Evolutionary conservation across 2,888 invertebrate species (phyloP).

Genomic region (Dolichomitus sp.): DNA sequence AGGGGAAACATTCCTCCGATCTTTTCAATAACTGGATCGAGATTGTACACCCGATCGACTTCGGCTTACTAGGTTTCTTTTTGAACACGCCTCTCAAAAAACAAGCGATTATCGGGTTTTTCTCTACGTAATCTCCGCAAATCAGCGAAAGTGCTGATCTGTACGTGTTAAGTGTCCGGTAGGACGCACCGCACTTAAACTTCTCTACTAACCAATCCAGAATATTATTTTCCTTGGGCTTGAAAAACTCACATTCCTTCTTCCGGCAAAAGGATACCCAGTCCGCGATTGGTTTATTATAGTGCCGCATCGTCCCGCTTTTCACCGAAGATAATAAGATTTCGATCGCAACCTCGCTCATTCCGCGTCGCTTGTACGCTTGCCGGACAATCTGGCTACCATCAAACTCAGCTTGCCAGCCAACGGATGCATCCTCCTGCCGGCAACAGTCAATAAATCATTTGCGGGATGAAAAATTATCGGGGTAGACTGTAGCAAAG

Average conservation of each 20-base stretch:
- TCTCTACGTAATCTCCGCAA: neutral
- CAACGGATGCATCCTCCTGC: neutral
- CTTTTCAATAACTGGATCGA: slow-evolving; percentile 20
- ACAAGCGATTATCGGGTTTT: slow-evolving; percentile 2
- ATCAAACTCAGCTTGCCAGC: slow-evolving; percentile 62
- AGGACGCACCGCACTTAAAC: slow-evolving; percentile 11
- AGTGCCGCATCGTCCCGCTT: neutral
- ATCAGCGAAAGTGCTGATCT: slow-evolving; percentile 15
- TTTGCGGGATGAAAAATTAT: neutral
- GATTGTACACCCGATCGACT: slow-evolving; percentile 9
- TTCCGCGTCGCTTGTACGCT: neutral
- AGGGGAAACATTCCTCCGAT: slow-evolving; percentile 9
- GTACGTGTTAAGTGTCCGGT: slow-evolving; percentile 19
- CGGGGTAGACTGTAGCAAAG: neutral
- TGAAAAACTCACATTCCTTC: neutral
- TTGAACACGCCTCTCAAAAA: slow-evolving; percentile 24
- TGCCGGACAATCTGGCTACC: slow-evolving; percentile 10
- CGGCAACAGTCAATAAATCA: neutral
- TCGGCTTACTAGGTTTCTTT: slow-evolving; percentile 23
- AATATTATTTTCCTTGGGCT: neutral
- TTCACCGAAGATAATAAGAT: neutral
- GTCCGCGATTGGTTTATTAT: neutral
- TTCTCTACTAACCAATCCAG: slow-evolving; percentile 12
- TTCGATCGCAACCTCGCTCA: neutral
- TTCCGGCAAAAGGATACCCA: neutral